Conservation (phyloP, 1,140 invertebrate genomes). For the Chelonus insularis region DNA sequence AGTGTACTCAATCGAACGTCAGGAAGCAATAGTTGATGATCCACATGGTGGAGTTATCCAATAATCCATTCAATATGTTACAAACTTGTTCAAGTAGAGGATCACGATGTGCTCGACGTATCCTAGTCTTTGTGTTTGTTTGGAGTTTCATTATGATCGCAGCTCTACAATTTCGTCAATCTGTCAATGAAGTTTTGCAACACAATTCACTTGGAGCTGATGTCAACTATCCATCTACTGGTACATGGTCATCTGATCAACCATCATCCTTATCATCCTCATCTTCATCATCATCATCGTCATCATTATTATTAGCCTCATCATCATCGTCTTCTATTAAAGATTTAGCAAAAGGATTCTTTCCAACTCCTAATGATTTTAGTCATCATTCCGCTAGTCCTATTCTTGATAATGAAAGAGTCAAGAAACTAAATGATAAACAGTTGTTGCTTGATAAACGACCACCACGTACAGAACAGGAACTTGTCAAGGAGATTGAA, state of each 20-base stretch:
- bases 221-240: constrained; percentile 44
- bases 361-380: neutral
- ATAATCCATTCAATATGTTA: constrained; percentile 39
- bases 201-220: constrained; percentile 41
- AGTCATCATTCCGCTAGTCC: neutral
- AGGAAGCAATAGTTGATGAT: constrained; percentile 1
- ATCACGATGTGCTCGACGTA: constrained; percentile 58
- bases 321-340: neutral
- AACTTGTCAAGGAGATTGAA: constrained; percentile 76
- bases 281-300: neutral
- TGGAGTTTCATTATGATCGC: constrained; percentile 61
- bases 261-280: neutral
- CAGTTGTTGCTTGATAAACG: constrained; percentile 70
- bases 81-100: constrained; percentile 44
- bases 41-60: neutral
- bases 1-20: neutral
- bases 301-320: neutral
- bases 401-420: constrained; percentile 25
- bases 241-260: constrained; percentile 42
- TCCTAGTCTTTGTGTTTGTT: constrained; percentile 54
- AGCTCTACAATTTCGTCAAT: constrained; percentile 51
- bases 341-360: neutral
- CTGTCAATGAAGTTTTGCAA: constrained; percentile 42
- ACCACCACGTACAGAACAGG: constrained; percentile 71
- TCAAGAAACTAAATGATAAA: constrained; percentile 8